Percentiles rank a stretch among this genome's conserved stretches.
Evolutionary conservation across 2,113 vertebrate genomes (phyloP).

Genomic region (Phylloscopus trochiloides): DNA sequence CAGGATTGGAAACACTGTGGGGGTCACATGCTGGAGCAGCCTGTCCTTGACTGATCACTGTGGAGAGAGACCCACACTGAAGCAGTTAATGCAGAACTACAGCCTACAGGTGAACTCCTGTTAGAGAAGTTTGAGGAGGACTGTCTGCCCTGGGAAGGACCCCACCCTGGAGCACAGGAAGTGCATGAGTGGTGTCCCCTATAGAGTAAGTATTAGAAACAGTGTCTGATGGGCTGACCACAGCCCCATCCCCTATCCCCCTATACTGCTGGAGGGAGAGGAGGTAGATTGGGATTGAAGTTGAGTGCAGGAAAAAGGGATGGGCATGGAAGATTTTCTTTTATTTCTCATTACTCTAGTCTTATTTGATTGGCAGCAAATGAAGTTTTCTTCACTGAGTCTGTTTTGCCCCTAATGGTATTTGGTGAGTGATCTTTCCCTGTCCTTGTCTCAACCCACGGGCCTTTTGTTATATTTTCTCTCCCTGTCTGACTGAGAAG

Average conservation of each 20-base stretch:
- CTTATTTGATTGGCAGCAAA: background rate
- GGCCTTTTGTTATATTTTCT: background rate
- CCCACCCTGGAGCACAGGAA: background rate
- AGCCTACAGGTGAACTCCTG: fast-evolving
- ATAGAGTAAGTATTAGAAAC: background rate
- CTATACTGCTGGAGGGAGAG: background rate
- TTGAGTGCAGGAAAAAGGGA: background rate
- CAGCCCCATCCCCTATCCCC: background rate
- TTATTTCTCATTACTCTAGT: background rate
- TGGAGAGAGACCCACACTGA: background rate
- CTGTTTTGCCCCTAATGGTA: background rate
- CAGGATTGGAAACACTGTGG: background rate
- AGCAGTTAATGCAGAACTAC: background rate
- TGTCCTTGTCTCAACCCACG: background rate
- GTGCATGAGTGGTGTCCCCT: fast-evolving
- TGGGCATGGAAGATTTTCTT: background rate
- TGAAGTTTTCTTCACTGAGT: background rate
- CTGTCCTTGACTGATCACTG: background rate
- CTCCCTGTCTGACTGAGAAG: background rate
- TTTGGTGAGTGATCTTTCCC: background rate
- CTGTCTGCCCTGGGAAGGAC: background rate
- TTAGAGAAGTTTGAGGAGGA: background rate
- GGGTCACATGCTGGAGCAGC: background rate
- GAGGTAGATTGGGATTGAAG: background rate
- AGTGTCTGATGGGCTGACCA: background rate